phyloP scores from a whole-genome alignment of 2,797 vertebrate genomes.

The Periophthalmus magnuspinnatus region DNA sequence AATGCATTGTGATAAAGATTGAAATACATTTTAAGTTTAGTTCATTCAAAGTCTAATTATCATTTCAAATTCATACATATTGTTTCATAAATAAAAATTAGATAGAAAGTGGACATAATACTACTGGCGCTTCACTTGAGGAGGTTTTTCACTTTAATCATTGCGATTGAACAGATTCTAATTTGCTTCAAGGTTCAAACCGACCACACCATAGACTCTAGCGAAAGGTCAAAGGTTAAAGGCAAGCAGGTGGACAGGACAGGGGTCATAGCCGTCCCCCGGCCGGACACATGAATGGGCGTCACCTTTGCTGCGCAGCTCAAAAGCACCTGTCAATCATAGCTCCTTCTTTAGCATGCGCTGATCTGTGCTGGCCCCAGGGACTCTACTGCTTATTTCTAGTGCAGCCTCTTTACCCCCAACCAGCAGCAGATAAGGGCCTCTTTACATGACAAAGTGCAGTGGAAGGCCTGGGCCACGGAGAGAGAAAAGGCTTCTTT shows the following conservation, averaged over 20 bases:
- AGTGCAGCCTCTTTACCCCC: slow-evolving; percentile 54
- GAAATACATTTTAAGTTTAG: too few relatives aligned
- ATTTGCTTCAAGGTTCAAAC: background rate
- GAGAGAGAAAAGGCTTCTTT: slow-evolving; percentile 62
- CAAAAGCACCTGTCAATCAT: slow-evolving; percentile 78
- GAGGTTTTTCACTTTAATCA: background rate
- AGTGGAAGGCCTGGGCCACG: slow-evolving; percentile 58
- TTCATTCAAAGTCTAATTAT: background rate
- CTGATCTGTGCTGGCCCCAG: slow-evolving; percentile 61
- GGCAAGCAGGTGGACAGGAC: slow-evolving; percentile 73
- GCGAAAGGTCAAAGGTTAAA: slow-evolving; percentile 56
- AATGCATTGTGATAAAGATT: background rate
- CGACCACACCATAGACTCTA: slow-evolving; percentile 18
- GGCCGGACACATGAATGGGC: slow-evolving; percentile 61
- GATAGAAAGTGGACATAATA: background rate
- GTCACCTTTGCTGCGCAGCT: slow-evolving; percentile 53
- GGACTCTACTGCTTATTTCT: slow-evolving; percentile 54
- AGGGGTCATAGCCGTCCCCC: slow-evolving; percentile 67
- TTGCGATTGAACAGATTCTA: slow-evolving; percentile 1
- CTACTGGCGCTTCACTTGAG: background rate
- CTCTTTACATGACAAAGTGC: slow-evolving; percentile 83
- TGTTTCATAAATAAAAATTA: too few relatives aligned
- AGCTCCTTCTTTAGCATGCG: slow-evolving; percentile 67
- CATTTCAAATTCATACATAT: background rate
- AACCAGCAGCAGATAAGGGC: slow-evolving; percentile 68